Evolutionary conservation across 2,888 invertebrate genomes (phyloP), one percentile per base, ranked within the genome.

Genomic region (Drosophila falleni): DNA sequence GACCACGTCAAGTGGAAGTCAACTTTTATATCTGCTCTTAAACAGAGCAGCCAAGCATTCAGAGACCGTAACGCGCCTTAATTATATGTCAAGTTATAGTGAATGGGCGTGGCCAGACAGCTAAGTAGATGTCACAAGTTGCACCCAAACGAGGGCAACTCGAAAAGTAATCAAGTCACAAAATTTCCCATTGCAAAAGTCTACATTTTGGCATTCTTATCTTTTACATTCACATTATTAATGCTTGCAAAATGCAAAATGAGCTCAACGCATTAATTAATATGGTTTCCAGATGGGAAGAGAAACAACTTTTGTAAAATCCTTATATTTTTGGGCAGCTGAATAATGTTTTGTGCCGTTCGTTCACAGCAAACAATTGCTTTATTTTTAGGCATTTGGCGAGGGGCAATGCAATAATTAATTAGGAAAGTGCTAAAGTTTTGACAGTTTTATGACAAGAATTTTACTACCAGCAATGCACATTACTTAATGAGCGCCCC

Each of bases 41-140:
- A 76, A 41, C 63, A 73, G 69, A 56, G 68, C 58, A 55, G 62
- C 29, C 19, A 69, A 63, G 23, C 31, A 26, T 33, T 37, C 54
- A 19, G 37, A 51, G 71, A 35, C 61, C 46, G 33, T 54, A 56
- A 70, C 59, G 51, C 47, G 47, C 61, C 70, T 65, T 77, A 76
- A 76, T 76, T 76, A 76, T 73, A 76, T 73, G 76, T 77, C 78
- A 76, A 77, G 76, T 62, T 41, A 59, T 60, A 56, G 62, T 44
- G 49, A 46, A 54, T 46, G 59, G 62, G 74, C 70, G 73, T 62
- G 54, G 67, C 56, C 44, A 44, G 64, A 62, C 41, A 55, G 64
- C 55, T 44, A 65, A 62, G 68, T 62, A 55, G 55, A 47, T 68
- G 63, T 42, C 51, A 72, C 50, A 35, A 46, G 44, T 35, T 72